Evolutionary conservation across 2,888 invertebrate genomes (phyloP).

Genomic region (Empis stercorea): DNA sequence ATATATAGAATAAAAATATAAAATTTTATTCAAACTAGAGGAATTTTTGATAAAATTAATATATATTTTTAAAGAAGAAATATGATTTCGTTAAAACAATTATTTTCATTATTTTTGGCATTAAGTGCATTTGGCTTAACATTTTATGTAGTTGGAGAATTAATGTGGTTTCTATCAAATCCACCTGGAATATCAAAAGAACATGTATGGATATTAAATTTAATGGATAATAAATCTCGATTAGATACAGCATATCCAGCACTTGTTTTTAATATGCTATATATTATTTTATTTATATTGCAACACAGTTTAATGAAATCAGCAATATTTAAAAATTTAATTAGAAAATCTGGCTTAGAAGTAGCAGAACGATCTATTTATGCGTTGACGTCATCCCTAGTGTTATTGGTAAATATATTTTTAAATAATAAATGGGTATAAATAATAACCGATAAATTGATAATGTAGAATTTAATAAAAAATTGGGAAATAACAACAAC

Average conservation of each 20-base stretch:
- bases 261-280: slow-evolving; percentile 36
- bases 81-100: slow-evolving; percentile 26
- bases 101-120: slow-evolving; percentile 29
- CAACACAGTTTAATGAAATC: slow-evolving; percentile 46
- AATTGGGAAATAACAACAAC: slow-evolving; percentile 41
- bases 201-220: slow-evolving; percentile 29
- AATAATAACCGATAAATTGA: background rate
- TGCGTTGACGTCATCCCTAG: slow-evolving; percentile 36
- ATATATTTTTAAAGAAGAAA: slow-evolving; percentile 5
- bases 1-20: too few relatives aligned
- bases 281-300: slow-evolving; percentile 41
- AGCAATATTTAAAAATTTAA: slow-evolving; percentile 34
- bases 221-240: slow-evolving; percentile 29
- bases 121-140: slow-evolving; percentile 37
- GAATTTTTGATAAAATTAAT: background rate
- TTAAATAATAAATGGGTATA: too few relatives aligned
- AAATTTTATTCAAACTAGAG: too few relatives aligned
- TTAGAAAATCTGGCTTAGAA: slow-evolving; percentile 34
- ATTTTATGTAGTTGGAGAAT: slow-evolving; percentile 40
- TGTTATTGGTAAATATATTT: slow-evolving; percentile 37
- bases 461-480: slow-evolving; percentile 36
- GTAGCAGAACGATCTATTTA: slow-evolving; percentile 39
- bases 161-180: slow-evolving; percentile 43
- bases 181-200: slow-evolving; percentile 30
- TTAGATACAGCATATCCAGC: slow-evolving; percentile 33